Percentiles rank a stretch among this genome's conserved stretches.
Conservation (phyloP, 1,140 invertebrate genomes). For the Bombus turneri region DNA sequence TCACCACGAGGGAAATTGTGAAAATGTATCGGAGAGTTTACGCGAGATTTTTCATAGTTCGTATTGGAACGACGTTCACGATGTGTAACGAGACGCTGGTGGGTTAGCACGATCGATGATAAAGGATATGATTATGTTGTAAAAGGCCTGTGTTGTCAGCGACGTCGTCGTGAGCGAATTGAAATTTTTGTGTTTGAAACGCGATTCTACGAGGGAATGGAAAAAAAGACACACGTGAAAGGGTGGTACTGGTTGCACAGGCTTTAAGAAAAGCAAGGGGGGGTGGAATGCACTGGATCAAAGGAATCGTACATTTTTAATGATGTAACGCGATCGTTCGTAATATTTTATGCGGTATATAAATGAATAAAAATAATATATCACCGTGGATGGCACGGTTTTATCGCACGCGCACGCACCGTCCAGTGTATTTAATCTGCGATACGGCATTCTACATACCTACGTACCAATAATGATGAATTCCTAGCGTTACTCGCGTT, state of each 20-base stretch:
- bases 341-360: slow-evolving; percentile 39
- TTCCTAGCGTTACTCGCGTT: slow-evolving; percentile 63
- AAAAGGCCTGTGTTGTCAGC: neutral
- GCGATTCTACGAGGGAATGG: neutral
- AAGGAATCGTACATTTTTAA: slow-evolving; percentile 58
- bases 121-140: slow-evolving; percentile 16
- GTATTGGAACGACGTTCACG: slow-evolving; percentile 6
- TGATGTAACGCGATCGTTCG: slow-evolving; percentile 60
- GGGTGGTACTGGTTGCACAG: neutral
- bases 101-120: slow-evolving; percentile 17
- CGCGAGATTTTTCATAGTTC: neutral
- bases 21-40: neutral
- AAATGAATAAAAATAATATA: slow-evolving; percentile 60
- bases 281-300: slow-evolving; percentile 8
- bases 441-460: slow-evolving; percentile 62
- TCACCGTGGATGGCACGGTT: slow-evolving; percentile 43
- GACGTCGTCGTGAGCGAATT: neutral
- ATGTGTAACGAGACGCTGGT: neutral
- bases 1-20: neutral
- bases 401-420: slow-evolving; percentile 43
- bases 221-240: neutral
- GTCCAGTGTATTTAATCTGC: slow-evolving; percentile 60
- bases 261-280: slow-evolving; percentile 27
- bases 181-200: slow-evolving; percentile 41
- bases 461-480: slow-evolving; percentile 60